Percentiles rank a stretch among this genome's conserved stretches.
Evolutionary conservation across 2,888 invertebrate genomes (phyloP).

Genomic region (Cordilura impudica): DNA sequence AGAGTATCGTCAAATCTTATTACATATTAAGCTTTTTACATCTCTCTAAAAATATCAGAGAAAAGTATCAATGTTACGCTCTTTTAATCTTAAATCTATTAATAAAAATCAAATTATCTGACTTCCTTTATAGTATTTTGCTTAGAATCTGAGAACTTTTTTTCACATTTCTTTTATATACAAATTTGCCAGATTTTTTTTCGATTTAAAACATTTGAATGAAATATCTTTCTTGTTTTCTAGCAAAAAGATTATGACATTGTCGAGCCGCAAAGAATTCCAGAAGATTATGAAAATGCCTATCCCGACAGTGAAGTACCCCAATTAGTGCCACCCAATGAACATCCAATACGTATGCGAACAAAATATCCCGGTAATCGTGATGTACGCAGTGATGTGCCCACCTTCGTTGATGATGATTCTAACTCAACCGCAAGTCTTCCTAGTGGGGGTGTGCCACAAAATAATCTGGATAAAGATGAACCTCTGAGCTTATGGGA

Average conservation of each 20-base stretch:
- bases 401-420: slow-evolving; percentile 64
- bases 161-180: no score
- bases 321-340: slow-evolving; percentile 68
- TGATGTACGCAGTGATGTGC: slow-evolving; percentile 75
- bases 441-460: slow-evolving; percentile 62
- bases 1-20: no score
- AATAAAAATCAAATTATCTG: no score
- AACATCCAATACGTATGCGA: slow-evolving; percentile 74
- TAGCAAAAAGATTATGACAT: slow-evolving; percentile 74
- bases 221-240: not conserved
- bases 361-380: slow-evolving; percentile 76
- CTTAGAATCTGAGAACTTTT: no score
- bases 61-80: no score
- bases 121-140: no score
- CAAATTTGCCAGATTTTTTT: no score
- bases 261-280: slow-evolving; percentile 63
- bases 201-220: not conserved
- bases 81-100: no score
- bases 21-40: no score
- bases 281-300: slow-evolving; percentile 74
- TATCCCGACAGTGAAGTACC: slow-evolving; percentile 74
- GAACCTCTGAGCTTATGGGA: slow-evolving; percentile 79
- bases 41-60: no score
- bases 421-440: slow-evolving; percentile 62
- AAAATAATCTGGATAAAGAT: slow-evolving; percentile 65